Evolutionary conservation across 2,888 invertebrate genomes (phyloP), one percentile per base, ranked within the genome.

Genomic region (Chorisops tibialis): DNA sequence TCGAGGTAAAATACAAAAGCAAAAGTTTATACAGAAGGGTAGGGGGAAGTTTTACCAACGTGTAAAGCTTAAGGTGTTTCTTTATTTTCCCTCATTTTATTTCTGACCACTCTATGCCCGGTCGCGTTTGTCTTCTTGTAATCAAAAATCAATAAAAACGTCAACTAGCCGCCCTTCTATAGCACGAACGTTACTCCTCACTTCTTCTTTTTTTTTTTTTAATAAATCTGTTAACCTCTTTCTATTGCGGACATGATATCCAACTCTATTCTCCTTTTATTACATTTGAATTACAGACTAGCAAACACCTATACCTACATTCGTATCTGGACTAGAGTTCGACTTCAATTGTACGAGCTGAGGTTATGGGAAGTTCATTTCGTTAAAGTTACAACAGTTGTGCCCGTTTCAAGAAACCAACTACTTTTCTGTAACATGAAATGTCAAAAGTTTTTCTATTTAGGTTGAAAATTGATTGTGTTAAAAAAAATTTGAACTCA

Each of bases 61-160:
- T 41, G 12, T 41, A 16, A 18, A 16, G 2, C n/a, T n/a, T n/a
- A n/a, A n/a, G n/a, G n/a, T n/a, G n/a, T n/a, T n/a, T n/a, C 41
- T 12, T 14, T 18, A 14, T 5, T 14, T 41, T 41, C 16, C 41
- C 41, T 16, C 9, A 6, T 16, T 41, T 18, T 16, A 6, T 18
- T 12, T 6, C 16, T 18, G 41, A 41, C 41, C 41, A 41, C 12
- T 16, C 41, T 16, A 6, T 16, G 6, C 41, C 9, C 22, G 2
- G 5, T 47, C 12, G 47, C 19, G 18, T 18, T 4, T 18, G 12
- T 47, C 18, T 47, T 41, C 45, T 43, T 61, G 50, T 61, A 61
- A 61, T 60, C 60, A 61, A 61, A 61, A 61, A 61, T 61, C 61
- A 41, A 61, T 61, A 61, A 47, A 61, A 16, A 47, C 45, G 47